Base-by-base conservation (phyloP, 2,113 vertebrate genomes). In the Mirounga angustirostris region DNA sequence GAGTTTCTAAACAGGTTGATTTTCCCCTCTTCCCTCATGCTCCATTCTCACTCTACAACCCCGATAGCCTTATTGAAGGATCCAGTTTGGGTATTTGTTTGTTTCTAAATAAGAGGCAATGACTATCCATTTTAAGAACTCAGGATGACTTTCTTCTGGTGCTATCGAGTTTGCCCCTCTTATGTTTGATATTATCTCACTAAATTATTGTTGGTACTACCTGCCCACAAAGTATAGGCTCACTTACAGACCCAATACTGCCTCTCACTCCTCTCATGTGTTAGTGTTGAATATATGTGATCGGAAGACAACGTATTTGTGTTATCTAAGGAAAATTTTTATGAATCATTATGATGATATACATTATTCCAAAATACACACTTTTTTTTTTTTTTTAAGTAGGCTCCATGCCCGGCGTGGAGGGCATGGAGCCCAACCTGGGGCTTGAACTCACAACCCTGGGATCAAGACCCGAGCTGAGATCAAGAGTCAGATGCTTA, bases 361-460 rank as follows among this genome's bases (percentile, higher is more conserved):
- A 89, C 96, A 96, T 97, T 97, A 97, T 98, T 97, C 86, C 96
- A 98, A 98, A 98, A 80, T 54, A 91, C 22, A n/a, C 1, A 46
- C 30, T 61, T 58, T 58, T 19, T 19, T 33, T 19, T 33, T 33
- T 18, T 18, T 69, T 69, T 18, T 4, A 69, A 67, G 30, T 36
- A 69, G 33, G 33, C 33, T 36, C 67, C 67, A 69, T n/a, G 33
- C 33, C 67, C 33, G 0, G 18, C 0, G 7, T 69, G 67, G 67
- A 69, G 33, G 0, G 18, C 0, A 1, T 69, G 67, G 67, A 69
- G 33, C 33, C 67, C 18, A 69, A 19, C 33, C 33, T 36, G 18
- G 67, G 67, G 33, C n/a, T 69, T 69, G 16, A 69, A 69, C 67
- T 69, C 67, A 69, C 9, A 33, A 69, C 67, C 33, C 67, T 69